A percentile compares a stretch with the other conserved stretches of the same genome.
Evolutionary conservation across 2,888 invertebrate genomes (phyloP).

Genomic region (Poecilus cupreus): DNA sequence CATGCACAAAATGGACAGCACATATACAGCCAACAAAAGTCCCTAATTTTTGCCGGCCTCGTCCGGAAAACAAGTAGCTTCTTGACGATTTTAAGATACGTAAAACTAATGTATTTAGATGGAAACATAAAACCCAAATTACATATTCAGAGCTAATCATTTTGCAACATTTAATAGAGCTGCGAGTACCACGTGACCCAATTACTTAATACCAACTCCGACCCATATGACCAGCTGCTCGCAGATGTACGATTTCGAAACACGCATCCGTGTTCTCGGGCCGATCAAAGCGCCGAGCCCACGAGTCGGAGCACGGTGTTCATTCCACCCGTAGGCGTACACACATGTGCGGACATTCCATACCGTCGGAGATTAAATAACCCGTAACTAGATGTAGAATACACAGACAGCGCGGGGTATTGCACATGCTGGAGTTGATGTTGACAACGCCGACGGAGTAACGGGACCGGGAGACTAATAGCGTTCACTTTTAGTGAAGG

Average conservation of each 20-base stretch:
- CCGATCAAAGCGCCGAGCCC: slow-evolving; percentile 22
- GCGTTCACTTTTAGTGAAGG: slow-evolving; percentile 11
- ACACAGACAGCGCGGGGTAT: not conserved
- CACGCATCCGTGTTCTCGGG: slow-evolving; percentile 14
- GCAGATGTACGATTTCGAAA: not conserved
- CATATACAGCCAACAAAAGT: too few species aligned
- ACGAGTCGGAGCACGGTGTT: not conserved
- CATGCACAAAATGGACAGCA: too few species aligned
- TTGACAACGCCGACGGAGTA: not conserved
- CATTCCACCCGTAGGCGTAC: slow-evolving; percentile 26
- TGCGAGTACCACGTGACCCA: too few species aligned
- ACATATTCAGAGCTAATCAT: too few species aligned
- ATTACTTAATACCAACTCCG: too few species aligned
- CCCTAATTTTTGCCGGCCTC: too few species aligned
- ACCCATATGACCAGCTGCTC: slow-evolving; percentile 1
- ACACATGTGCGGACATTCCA: slow-evolving; percentile 43
- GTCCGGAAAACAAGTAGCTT: too few species aligned
- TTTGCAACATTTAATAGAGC: too few species aligned
- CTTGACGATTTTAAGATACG: too few species aligned
- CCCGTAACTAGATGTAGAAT: slow-evolving; percentile 18
- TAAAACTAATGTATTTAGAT: too few species aligned
- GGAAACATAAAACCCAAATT: too few species aligned
- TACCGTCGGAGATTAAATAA: slow-evolving; percentile 16
- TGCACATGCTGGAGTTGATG: slow-evolving; percentile 16
- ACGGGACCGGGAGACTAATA: not conserved